Evolutionary conservation across 2,113 vertebrate genomes (phyloP).

Genomic region (Neolamprologus cancellatus): DNA sequence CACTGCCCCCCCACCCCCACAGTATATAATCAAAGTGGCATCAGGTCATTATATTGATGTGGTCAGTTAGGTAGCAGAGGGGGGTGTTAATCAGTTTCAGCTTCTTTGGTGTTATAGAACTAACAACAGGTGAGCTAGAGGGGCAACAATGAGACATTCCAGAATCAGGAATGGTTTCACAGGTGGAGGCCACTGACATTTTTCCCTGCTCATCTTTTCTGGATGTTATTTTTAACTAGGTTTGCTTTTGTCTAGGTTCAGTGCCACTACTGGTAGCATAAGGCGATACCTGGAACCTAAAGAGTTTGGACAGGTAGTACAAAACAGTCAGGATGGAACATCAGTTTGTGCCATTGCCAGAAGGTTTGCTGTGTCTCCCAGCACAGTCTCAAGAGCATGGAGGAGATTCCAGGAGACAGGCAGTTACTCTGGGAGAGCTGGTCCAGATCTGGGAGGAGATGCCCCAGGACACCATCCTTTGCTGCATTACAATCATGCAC

Average conservation of each 20-base stretch:
- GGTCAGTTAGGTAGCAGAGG: neutral
- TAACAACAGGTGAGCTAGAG: neutral
- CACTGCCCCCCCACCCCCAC: neutral
- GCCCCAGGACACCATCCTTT: neutral
- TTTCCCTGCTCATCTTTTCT: neutral
- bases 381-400: neutral
- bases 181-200: neutral
- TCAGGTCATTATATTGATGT: neutral
- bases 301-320: neutral
- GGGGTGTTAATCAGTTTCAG: neutral
- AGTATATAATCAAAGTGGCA: neutral
- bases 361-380: neutral
- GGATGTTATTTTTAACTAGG: neutral
- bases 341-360: neutral
- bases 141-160: neutral
- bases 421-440: neutral
- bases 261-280: neutral
- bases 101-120: neutral
- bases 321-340: neutral
- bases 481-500: neutral
- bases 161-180: neutral
- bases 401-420: neutral
- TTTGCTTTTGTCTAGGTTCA: neutral
- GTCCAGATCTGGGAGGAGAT: neutral
- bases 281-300: neutral